These are phyloP conservation scores for Neosilurus hyrtlii DNA, from an alignment of 2,797 vertebrate species.

Conservation along the genomic window DNA sequence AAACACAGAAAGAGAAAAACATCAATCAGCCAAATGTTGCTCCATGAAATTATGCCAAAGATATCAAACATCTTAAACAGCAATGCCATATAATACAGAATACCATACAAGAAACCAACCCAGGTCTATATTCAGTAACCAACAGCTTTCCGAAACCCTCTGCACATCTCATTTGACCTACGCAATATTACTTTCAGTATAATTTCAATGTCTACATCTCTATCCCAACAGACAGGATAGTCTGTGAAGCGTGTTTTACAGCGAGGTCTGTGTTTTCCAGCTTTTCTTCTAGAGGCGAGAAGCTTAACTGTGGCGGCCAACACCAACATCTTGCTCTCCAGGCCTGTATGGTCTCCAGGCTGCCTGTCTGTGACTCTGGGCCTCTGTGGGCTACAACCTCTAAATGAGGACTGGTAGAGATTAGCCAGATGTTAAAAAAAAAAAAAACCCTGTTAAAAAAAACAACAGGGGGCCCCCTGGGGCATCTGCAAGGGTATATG, in stretches of 20 bases:
- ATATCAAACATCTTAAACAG: conserved; percentile 55
- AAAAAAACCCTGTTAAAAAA: conserved; percentile 37
- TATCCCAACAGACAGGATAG: conserved; percentile 57
- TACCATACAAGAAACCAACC: conserved; percentile 46
- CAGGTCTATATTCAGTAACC: conserved; percentile 36
- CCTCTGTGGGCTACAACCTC: conserved; percentile 59
- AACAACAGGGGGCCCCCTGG: conserved; percentile 43
- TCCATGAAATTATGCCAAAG: conserved; percentile 60
- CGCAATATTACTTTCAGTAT: conserved; percentile 53
- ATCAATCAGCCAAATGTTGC: conserved; percentile 59
- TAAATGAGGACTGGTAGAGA: conserved; percentile 67
- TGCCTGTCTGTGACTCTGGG: conserved; percentile 59
- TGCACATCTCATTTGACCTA: conserved; percentile 45
- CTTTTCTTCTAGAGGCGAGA: conserved; percentile 38
- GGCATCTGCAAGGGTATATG: conserved; percentile 20
- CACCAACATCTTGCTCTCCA: conserved; percentile 62
- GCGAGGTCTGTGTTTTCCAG: conserved; percentile 58
- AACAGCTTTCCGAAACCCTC: conserved; percentile 51
- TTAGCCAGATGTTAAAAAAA: conserved; percentile 57
- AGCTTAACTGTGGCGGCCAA: conserved; percentile 59
- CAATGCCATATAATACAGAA: conserved; percentile 23
- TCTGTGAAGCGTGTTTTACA: conserved; percentile 63
- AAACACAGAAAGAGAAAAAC: conserved; percentile 62
- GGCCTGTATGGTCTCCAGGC: conserved; percentile 64
- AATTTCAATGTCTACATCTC: conserved; percentile 51